These are phyloP conservation scores for Drosophila nigrodunni DNA, from an alignment of 1,140 invertebrate genomes.

Conservation along the genomic window DNA sequence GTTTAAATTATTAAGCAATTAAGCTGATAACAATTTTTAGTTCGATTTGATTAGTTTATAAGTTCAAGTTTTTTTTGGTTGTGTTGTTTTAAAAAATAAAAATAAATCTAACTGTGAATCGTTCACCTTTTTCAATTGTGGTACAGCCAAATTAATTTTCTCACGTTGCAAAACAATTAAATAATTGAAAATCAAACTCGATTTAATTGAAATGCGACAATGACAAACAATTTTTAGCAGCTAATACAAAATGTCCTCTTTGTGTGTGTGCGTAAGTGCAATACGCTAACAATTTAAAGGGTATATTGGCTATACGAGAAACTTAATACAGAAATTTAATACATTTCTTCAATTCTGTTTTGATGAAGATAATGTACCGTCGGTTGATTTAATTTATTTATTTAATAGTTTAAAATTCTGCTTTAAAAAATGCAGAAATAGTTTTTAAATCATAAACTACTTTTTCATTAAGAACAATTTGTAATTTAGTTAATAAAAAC, in stretches of 20 bases:
- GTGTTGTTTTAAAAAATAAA: neutral
- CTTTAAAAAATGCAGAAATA: no score
- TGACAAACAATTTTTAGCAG: constrained; percentile 50
- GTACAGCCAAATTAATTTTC: constrained; percentile 58
- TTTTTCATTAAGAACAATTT: no score
- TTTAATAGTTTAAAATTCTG: no score
- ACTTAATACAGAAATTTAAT: no score
- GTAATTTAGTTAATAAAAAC: neutral
- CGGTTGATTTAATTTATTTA: neutral
- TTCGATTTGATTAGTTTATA: neutral
- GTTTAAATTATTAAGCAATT: neutral
- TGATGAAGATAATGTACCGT: neutral
- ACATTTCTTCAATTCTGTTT: no score
- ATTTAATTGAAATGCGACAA: constrained; percentile 65
- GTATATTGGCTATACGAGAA: neutral
- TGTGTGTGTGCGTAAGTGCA: neutral
- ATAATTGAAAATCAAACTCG: constrained; percentile 64
- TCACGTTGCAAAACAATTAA: constrained; percentile 73
- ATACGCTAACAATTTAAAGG: constrained; percentile 24
- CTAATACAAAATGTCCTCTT: constrained; percentile 61
- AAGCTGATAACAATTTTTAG: neutral
- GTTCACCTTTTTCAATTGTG: constrained; percentile 6
- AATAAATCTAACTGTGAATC: constrained; percentile 7
- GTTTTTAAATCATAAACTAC: no score
- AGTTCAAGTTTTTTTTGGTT: neutral